These are phyloP conservation scores for Nesidiocoris tenuis DNA, from an alignment of 2,888 invertebrate species.

Conservation along the genomic window DNA sequence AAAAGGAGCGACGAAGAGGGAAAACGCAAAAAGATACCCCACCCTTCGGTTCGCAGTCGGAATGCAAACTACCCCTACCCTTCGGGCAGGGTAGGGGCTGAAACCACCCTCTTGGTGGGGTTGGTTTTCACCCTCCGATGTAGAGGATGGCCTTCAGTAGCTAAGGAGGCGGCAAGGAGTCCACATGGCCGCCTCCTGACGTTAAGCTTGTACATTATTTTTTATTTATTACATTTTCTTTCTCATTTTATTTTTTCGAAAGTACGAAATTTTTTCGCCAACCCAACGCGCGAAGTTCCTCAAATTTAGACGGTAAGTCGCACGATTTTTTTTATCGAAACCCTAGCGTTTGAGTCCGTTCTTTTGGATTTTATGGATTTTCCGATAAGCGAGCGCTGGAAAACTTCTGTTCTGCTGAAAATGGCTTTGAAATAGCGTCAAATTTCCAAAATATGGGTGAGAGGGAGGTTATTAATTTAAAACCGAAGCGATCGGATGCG, in stretches of 20 bases:
- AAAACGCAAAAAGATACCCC: not conserved
- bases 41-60: not conserved
- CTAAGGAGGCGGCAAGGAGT: constrained; percentile 22
- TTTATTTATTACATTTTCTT: not conserved
- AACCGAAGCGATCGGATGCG: too few species aligned
- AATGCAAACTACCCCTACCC: constrained; percentile 22
- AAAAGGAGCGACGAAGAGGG: constrained; percentile 2
- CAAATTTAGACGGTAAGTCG: not conserved
- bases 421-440: too few species aligned
- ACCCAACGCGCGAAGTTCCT: not conserved
- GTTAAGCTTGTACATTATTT: not conserved
- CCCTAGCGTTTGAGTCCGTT: too few species aligned
- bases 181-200: not conserved
- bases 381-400: too few species aligned
- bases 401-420: too few species aligned
- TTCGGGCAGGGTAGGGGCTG: not conserved
- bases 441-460: too few species aligned
- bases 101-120: constrained; percentile 14
- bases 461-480: too few species aligned
- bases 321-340: too few species aligned
- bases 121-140: not conserved
- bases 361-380: not conserved
- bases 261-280: not conserved
- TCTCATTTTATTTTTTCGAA: not conserved
- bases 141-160: constrained; percentile 10